Evolutionary conservation across 1,140 invertebrate genomes (phyloP).

Genomic region (Uloborus diversus): DNA sequence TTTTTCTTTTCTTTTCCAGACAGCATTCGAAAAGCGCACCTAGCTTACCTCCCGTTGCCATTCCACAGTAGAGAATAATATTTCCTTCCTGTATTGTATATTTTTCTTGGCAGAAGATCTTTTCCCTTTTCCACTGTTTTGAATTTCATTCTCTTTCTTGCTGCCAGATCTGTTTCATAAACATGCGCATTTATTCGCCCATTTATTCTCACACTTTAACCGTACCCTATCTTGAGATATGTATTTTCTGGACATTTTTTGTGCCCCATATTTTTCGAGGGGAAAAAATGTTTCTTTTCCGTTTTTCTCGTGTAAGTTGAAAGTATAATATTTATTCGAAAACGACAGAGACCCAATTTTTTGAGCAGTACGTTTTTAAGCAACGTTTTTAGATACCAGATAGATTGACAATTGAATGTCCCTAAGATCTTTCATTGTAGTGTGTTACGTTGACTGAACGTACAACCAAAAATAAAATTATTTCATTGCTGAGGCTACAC

Average conservation of each 20-base stretch:
- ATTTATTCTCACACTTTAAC: slow-evolving; percentile 39
- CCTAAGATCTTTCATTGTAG: too few relatives aligned
- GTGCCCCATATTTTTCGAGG: background rate
- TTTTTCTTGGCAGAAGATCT: slow-evolving; percentile 45
- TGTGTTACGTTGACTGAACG: too few relatives aligned
- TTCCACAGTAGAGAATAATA: slow-evolving; percentile 17
- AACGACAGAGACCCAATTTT: too few relatives aligned
- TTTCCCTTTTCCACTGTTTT: slow-evolving; percentile 34
- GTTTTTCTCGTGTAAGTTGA: too few relatives aligned
- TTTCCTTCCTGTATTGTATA: slow-evolving; percentile 19
- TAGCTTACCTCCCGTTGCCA: slow-evolving; percentile 4
- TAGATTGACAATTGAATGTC: too few relatives aligned
- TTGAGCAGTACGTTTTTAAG: too few relatives aligned
- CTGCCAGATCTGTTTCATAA: slow-evolving; percentile 50
- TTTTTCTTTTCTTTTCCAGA: slow-evolving; percentile 18
- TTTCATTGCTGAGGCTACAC: too few relatives aligned
- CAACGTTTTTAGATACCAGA: too few relatives aligned
- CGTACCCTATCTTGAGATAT: slow-evolving; percentile 15
- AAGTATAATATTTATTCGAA: too few relatives aligned
- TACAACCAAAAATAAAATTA: too few relatives aligned
- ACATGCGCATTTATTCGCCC: slow-evolving; percentile 50
- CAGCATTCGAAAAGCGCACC: slow-evolving; percentile 27
- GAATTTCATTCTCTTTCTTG: slow-evolving; percentile 45
- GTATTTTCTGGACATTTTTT: slow-evolving; percentile 26
- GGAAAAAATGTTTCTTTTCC: too few relatives aligned